Percentiles rank a stretch among this genome's conserved stretches.
phyloP scores from a whole-genome alignment of 2,113 vertebrate genomes.

The Entomyzon cyanotis region DNA sequence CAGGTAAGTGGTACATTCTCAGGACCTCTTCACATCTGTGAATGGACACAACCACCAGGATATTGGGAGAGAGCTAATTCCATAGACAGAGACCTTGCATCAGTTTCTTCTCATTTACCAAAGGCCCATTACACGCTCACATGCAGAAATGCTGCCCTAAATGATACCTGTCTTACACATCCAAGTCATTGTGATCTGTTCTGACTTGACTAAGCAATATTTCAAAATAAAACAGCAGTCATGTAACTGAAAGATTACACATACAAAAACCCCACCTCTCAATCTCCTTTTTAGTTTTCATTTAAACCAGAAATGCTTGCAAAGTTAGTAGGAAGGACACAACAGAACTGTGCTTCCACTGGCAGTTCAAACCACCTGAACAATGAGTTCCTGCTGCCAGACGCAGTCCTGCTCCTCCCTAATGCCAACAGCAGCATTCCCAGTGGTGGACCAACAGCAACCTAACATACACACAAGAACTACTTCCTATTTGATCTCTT shows the following conservation, averaged over 20 bases:
- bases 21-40: neutral
- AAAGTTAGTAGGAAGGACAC: neutral
- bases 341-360: accelerated
- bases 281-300: neutral
- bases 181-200: neutral
- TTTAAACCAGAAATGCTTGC: neutral
- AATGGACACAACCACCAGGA: neutral
- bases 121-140: neutral
- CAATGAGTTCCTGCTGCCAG: neutral
- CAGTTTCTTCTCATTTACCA: neutral
- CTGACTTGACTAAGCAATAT: neutral
- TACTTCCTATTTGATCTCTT: neutral
- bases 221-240: neutral
- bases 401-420: neutral
- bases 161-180: neutral
- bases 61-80: neutral
- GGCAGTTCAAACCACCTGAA: neutral
- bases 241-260: neutral
- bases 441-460: neutral
- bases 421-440: neutral
- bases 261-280: neutral
- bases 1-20: neutral
- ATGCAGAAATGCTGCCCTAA: neutral
- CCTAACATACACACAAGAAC: neutral
- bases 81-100: neutral